Base-by-base conservation (phyloP, 2,113 vertebrate genomes). In the Silurus glanis region DNA sequence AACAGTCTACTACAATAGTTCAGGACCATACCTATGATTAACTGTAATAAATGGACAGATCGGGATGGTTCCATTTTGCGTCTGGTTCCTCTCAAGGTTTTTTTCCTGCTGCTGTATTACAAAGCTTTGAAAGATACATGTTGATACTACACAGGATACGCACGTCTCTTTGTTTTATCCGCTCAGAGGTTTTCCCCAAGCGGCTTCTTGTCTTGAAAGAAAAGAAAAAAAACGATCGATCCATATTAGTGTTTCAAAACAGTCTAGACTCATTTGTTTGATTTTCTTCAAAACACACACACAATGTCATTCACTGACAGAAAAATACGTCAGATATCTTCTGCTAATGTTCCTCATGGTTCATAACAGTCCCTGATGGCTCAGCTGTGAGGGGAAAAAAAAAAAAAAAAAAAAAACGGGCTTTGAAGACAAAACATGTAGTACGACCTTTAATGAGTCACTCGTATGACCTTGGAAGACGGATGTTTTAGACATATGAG, bases 211-310 rank as follows among this genome's bases (percentile, higher is more conserved):
- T 12, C 25, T 23, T 21, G 23, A 21, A 8, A 61, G n/a, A 47
- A 59, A 19, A 28, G 25, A 25, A 2, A 64, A 64, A 64, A 66
- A 23, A 82, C 17, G 25, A 37, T 37, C 45, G 51, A 58, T 79
- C n/a, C 14, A 9, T 62, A 6, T 75, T 75, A 84, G 37, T 62
- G 37, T 84, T 75, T 25, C 12, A 61, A 84, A 84, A 74, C 19
- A 47, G 83, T 84, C 37, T 59, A 17, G 55, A 47, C 17, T 58
- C 53, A 83, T 58, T 61, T 80, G 25, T 14, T 28, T 58, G 67
- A 71, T 14, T 25, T 45, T 37, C 66, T 14, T 9, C 45, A 72
- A 83, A 45, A 84, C 71, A 47, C 17, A 66, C 28, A 59, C 25
- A 28, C 81, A 55, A 37, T 2, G 37, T 37, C 62, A 51, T 55